These are phyloP conservation scores for Adrianichthys oophorus DNA, from an alignment of 2,797 vertebrate species.

Conservation along the genomic window DNA sequence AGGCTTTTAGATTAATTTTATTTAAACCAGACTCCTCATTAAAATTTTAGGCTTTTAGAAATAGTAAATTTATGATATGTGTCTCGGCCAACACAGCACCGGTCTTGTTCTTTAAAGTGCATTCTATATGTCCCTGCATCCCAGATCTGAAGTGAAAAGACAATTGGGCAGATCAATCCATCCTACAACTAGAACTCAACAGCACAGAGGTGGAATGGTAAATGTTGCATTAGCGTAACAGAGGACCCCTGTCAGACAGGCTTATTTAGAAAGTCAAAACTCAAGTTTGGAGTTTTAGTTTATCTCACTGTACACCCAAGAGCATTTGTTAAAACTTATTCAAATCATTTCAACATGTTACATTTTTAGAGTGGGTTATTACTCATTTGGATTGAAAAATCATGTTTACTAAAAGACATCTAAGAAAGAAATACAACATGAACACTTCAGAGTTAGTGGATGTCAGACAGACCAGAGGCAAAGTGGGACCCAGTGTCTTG, in stretches of 20 bases:
- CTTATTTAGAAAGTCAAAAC: constrained; percentile 1
- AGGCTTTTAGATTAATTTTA: constrained; percentile 27
- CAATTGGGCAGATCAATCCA: constrained; percentile 12
- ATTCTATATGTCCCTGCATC: constrained; percentile 16
- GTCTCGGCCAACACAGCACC: constrained; percentile 23
- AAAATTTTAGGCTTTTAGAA: constrained; percentile 59
- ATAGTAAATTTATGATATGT: constrained; percentile 47
- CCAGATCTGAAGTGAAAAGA: constrained; percentile 34
- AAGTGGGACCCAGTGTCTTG: too few species aligned
- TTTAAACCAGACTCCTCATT: constrained; percentile 47
- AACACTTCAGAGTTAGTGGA: background rate
- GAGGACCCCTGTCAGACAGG: background rate
- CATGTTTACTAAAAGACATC: background rate
- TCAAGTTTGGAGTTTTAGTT: constrained; percentile 7
- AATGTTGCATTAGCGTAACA: constrained; percentile 8
- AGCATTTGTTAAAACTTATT: constrained; percentile 14
- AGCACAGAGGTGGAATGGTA: constrained; percentile 1
- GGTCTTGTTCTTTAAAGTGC: constrained; percentile 38
- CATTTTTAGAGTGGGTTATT: background rate
- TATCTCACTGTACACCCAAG: background rate
- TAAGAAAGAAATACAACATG: background rate
- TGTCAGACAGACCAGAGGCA: too few species aligned
- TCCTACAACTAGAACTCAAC: constrained; percentile 3
- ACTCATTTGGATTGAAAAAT: too few species aligned
- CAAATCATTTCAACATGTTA: background rate